Conservation (phyloP, 2,113 vertebrate species). For the Hyla sarda region DNA sequence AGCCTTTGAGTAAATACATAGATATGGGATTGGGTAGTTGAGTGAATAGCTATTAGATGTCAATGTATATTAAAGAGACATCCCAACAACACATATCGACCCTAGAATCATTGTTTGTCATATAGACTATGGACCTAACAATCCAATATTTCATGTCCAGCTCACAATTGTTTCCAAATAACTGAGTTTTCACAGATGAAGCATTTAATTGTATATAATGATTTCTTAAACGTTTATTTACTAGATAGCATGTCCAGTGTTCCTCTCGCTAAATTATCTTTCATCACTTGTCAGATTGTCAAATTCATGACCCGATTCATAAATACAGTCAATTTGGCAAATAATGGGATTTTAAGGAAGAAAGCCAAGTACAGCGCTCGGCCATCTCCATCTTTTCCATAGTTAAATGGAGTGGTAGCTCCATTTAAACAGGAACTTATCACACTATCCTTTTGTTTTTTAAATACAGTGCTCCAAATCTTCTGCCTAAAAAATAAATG, state of each 20-base stretch:
- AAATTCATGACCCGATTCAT: background rate
- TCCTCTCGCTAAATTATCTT: background rate
- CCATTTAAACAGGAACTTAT: too few relatives aligned
- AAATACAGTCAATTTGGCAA: background rate
- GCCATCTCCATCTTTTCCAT: too few relatives aligned
- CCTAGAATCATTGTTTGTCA: background rate
- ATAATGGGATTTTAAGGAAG: too few relatives aligned
- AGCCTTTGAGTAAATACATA: too few relatives aligned
- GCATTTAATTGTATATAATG: background rate
- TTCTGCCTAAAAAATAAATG: too few relatives aligned
- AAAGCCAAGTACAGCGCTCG: too few relatives aligned
- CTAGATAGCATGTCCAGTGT: background rate
- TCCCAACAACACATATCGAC: background rate
- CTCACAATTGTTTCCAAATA: background rate
- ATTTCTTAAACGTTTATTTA: background rate
- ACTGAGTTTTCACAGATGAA: background rate
- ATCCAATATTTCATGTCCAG: slow-evolving; percentile 1
- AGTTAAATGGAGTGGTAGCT: too few relatives aligned
- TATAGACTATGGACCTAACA: background rate
- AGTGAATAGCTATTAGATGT: background rate
- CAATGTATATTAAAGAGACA: background rate
- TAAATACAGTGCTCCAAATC: too few relatives aligned
- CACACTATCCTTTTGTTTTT: too few relatives aligned
- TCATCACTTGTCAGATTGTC: slow-evolving; percentile 3
- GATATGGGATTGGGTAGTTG: background rate